Base-by-base conservation (phyloP, 2,797 vertebrate species). In the Crocodylus rhombifer region DNA sequence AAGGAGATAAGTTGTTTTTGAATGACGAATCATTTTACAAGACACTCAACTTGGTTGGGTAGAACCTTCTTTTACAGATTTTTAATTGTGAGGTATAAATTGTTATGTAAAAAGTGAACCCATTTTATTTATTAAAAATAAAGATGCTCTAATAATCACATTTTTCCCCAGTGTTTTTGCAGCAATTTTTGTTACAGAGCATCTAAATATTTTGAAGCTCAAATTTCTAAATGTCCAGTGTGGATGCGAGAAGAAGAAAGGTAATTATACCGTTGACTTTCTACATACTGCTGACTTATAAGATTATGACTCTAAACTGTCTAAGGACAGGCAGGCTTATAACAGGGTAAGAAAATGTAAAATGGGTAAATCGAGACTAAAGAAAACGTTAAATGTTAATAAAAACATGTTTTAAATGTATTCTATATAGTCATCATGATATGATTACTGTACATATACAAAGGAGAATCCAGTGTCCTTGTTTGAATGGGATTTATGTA, bases 141-240 rank as follows among this genome's bases (percentile, higher is more conserved):
- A 89, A 80, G 14, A 87, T 62, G 4, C 9, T 17, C 80, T 73
- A 51, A 33, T 84, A 69, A 9, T 62, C 0, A 0, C 55, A 14
- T 84, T 90, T 91, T 90, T 93, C 96, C 97, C 87, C 91, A 99
- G 99, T 98, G 98, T 97, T 99, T 99, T 97, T 99, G 99, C 97
- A 99, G 99, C 97, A 98, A 99, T 95, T 99, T 99, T 96, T 99
- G 99, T 97, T 99, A 99, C 89, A 99, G 98, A 98, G 99, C 99
- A 77, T 99, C 99, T 80, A 99, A 99, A 95, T 98, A 98, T 88
- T 99, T 99, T 95, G 98, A 99, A 97, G 97, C 98, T 83, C 99
- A 99, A 80, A 99, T 99, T 97, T 98, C 99, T 36, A 98, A 96
- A 94, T 98, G 98, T 57, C 99, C 99, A 17, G 97, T 99, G 36